phyloP scores from a whole-genome alignment of 1,140 invertebrate species.

The Delia radicum region DNA sequence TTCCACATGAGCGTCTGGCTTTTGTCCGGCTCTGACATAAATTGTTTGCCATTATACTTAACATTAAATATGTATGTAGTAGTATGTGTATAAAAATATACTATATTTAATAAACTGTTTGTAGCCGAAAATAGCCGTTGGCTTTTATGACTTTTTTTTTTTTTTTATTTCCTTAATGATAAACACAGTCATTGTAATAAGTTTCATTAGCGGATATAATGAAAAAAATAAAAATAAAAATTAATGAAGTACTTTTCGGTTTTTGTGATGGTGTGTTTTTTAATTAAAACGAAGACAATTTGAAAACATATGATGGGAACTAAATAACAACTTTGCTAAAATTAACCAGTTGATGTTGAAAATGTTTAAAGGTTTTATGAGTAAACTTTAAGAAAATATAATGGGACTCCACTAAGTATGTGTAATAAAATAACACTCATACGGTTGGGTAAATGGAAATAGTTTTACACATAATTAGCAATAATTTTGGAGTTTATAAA shows the following conservation, averaged over 20 bases:
- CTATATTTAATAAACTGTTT: not conserved
- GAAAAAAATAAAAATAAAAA: not conserved
- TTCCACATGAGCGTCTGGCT: too few species aligned
- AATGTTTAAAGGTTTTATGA: not conserved
- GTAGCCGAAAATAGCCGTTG: not conserved
- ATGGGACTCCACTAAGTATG: too few species aligned
- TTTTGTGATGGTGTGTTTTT: too few species aligned
- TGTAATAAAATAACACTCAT: too few species aligned
- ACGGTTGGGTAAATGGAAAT: too few species aligned
- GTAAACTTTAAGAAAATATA: too few species aligned
- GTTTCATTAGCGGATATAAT: not conserved
- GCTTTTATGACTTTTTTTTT: not conserved
- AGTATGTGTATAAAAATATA: not conserved
- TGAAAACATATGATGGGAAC: not conserved
- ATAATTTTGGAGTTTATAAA: too few species aligned
- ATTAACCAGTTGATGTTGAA: not conserved
- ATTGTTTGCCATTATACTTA: too few species aligned
- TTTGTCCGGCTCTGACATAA: too few species aligned
- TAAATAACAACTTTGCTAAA: not conserved
- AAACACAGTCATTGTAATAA: not conserved
- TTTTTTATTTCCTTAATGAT: not conserved
- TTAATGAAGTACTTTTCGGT: not conserved
- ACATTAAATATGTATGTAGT: not conserved
- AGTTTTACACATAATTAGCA: too few species aligned
- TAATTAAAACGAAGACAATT: too few species aligned